Base-by-base conservation (phyloP, 2,797 vertebrate genomes). In the Falco columbarius region DNA sequence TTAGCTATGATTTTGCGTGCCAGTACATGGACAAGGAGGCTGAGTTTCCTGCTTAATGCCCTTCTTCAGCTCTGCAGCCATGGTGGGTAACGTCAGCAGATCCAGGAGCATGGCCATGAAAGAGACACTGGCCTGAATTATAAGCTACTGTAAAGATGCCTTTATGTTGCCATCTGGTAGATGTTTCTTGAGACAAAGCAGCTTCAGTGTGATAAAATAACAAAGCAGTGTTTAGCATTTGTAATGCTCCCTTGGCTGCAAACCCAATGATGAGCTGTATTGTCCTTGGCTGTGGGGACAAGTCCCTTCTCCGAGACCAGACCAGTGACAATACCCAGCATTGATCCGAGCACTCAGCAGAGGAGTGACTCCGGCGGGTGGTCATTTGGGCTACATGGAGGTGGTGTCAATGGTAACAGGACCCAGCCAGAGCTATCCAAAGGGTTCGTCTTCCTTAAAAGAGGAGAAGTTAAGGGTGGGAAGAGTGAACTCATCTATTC, bases 131-230 rank as follows among this genome's bases (percentile, higher is more conserved):
- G 54, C 65, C 79, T 93, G 83, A 92, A 72, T 92, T 83, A 77
- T 70, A 68, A 75, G 54, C 79, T 62, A 32, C 68, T 85, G 93
- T 70, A 97, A 92, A 93, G 86, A 87, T 86, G 90, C 81, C 84
- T 96, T 97, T 93, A 89, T 94, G 65, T 77, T 77, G 84, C 81
- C 66, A 65, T 95, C 81, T 96, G 84, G 46, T 95, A 91, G 77
- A 68, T 74, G 49, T 15, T 92, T 89, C 86, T 54, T 76, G 74
- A 94, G 74, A 95, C 88, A 97, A 97, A 96, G 86, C 68, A 58
- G 63, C 81, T 89, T 94, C 89, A 89, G 95, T 91, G 56, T 68
- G 65, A 68, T 68, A 46, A 93, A 93, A 93, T 61, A 52, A 91
- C 73, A 91, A 27, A 65, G 56, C 67, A 61, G 55, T 49, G 62